phyloP scores from a whole-genome alignment of 2,888 invertebrate genomes.

The Drosophila borborema region DNA sequence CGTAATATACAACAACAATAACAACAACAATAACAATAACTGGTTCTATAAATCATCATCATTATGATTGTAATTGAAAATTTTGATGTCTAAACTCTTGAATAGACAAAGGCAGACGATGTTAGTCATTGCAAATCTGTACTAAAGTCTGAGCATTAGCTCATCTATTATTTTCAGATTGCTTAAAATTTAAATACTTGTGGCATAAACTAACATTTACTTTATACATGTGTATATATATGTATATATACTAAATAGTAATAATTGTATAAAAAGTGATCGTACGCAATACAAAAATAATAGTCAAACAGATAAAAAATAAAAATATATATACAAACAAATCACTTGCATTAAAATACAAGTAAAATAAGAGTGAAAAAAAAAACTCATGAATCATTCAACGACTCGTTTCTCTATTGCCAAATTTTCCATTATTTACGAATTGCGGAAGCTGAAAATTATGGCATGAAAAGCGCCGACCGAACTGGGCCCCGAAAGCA shows the following conservation, averaged over 20 bases:
- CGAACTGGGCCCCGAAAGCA: slow-evolving; percentile 20
- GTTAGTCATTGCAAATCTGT: slow-evolving; percentile 3
- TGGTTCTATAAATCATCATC: slow-evolving; percentile 62
- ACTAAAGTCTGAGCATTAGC: slow-evolving; percentile 25
- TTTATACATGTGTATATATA: background rate
- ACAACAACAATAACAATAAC: slow-evolving; percentile 13
- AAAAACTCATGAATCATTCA: slow-evolving; percentile 56
- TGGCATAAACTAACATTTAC: background rate
- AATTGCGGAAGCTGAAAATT: slow-evolving; percentile 71
- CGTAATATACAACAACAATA: slow-evolving; percentile 26
- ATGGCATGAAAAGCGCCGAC: slow-evolving; percentile 62
- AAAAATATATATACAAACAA: slow-evolving; percentile 8
- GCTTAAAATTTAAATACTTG: slow-evolving; percentile 1
- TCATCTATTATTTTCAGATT: slow-evolving; percentile 28
- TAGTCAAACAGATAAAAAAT: slow-evolving; percentile 8
- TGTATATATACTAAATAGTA: background rate
- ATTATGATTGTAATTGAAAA: slow-evolving; percentile 44
- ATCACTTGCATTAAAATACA: slow-evolving; percentile 57
- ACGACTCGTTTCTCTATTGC: slow-evolving; percentile 24
- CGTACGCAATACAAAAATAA: background rate
- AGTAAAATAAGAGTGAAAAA: too few relatives aligned
- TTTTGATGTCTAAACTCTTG: slow-evolving; percentile 26
- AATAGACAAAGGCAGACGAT: slow-evolving; percentile 7
- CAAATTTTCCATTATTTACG: slow-evolving; percentile 63
- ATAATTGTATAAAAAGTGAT: background rate